Evolutionary conservation across 92 coral and sea anemone genomes (phyloP), one percentile per base, ranked within the genome.

Genomic region (Parazoanthus swiftii): DNA sequence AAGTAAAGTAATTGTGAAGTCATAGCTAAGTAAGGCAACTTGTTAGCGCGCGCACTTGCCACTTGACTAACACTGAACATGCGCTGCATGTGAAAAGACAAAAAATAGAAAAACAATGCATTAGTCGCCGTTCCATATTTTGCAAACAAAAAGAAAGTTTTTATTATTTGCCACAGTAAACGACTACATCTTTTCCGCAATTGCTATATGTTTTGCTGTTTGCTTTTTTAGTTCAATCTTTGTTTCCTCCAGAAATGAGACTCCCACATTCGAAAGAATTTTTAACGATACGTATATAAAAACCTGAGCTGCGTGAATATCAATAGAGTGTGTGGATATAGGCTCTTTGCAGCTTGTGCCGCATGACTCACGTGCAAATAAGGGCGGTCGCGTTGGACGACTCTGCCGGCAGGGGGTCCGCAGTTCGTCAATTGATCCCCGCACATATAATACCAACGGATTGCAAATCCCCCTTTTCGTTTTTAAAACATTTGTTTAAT

Each of bases 291-390:
- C 18, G 0, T 37, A 29, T 74, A 74, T 74, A 74, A 74, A 74
- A 36, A 36, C 1, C 77, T 42, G 20, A 74, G 77, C 13, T 21
- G 20, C 39, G 77, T 6, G 21, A 21, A 33, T 6, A 36, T 36
- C 4, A 36, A 74, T 16, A 14, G 77, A 74, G 77, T 18, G 51
- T 74, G 77, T 14, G 59, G 20, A 54, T 15, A 15, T 3, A 54
- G 3, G 59, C 18, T 54, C 59, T 15, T 54, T 54, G 59, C 21
- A 42, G 77, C 44, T 74, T 36, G 77, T 46, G 21, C 25, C 42
- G 77, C 77, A 74, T 36, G 25, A 33, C 77, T 74, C 77, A 74
- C 21, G 77, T 74, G 77, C 77, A 35, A 29, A 74, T 42, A 74
- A 21, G 21, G 77, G 77, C 1, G 77, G 77, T 74, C 77, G 46